phyloP scores from a whole-genome alignment of 37 sponge, comb jelly and placozoan genomes.

The Oscarella lobularis region DNA sequence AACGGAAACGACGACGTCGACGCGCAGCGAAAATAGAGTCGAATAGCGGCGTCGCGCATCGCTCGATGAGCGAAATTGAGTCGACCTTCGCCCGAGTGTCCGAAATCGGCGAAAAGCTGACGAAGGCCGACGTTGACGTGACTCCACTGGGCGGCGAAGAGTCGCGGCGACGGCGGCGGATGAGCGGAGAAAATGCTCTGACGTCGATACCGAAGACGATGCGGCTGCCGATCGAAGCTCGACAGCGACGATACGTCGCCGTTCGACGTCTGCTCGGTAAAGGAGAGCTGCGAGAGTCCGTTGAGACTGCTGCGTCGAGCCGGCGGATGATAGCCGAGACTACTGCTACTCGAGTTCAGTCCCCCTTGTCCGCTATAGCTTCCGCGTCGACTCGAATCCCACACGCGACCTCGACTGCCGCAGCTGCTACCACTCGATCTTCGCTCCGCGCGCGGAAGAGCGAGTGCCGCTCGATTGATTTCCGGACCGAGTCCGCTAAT shows the following conservation, averaged over 20 bases:
- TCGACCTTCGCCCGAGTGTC: not conserved
- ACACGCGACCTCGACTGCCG: not conserved
- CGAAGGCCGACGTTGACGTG: not conserved
- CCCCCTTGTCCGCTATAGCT: conserved; percentile 1
- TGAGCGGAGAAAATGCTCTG: not conserved
- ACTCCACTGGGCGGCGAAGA: not conserved
- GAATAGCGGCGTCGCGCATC: not conserved
- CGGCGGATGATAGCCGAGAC: not conserved
- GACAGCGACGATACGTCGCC: not conserved
- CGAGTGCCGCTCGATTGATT: not conserved
- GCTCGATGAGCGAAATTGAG: not conserved
- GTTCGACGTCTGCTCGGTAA: not conserved
- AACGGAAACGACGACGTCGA: conserved; percentile 25
- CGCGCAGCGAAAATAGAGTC: conserved; percentile 22
- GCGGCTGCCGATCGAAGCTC: not conserved
- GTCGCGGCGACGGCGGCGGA: not conserved
- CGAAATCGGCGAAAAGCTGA: not conserved
- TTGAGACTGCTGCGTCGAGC: not conserved
- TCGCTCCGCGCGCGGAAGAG: no score
- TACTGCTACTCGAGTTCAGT: not conserved
- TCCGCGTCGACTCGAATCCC: not conserved
- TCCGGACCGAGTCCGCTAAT: not conserved
- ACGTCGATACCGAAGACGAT: not conserved
- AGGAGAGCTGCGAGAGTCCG: not conserved
- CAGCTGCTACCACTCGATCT: not conserved